Conservation (phyloP, 2,888 invertebrate genomes). For the Lasioglossum malachurum region DNA sequence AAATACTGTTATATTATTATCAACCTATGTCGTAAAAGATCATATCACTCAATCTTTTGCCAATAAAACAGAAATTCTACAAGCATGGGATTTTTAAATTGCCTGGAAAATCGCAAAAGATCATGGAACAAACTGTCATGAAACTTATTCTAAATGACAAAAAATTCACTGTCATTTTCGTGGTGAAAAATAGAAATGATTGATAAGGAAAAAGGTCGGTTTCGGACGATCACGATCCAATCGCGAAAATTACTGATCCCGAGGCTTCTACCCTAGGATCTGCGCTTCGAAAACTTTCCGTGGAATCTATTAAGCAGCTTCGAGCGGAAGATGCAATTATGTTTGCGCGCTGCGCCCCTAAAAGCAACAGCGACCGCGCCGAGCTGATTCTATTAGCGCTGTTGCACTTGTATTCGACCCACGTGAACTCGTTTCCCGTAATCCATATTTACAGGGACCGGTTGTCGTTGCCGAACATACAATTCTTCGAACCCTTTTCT, state of each 20-base stretch:
- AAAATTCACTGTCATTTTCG: no score
- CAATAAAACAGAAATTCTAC: no score
- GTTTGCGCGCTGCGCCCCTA: constrained; percentile 23
- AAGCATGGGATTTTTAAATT: no score
- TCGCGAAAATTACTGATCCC: background rate
- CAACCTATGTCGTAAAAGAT: no score
- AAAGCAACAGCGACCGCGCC: constrained; percentile 28
- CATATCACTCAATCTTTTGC: no score
- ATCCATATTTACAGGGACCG: constrained; percentile 27
- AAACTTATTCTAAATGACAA: no score
- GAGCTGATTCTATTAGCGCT: constrained; percentile 37
- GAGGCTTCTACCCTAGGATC: background rate
- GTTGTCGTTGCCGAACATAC: background rate
- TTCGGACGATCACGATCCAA: background rate
- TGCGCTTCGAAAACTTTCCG: constrained; percentile 29
- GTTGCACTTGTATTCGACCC: background rate
- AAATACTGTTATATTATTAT: no score
- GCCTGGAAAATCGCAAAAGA: no score
- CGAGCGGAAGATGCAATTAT: constrained; percentile 49
- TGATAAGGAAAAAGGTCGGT: background rate
- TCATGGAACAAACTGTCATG: no score
- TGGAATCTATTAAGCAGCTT: constrained; percentile 34
- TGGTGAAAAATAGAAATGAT: no score
- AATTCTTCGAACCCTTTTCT: background rate
- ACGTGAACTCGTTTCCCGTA: background rate